Conservation (phyloP, 2,113 vertebrate genomes). For the Oreochromis spilurus region DNA sequence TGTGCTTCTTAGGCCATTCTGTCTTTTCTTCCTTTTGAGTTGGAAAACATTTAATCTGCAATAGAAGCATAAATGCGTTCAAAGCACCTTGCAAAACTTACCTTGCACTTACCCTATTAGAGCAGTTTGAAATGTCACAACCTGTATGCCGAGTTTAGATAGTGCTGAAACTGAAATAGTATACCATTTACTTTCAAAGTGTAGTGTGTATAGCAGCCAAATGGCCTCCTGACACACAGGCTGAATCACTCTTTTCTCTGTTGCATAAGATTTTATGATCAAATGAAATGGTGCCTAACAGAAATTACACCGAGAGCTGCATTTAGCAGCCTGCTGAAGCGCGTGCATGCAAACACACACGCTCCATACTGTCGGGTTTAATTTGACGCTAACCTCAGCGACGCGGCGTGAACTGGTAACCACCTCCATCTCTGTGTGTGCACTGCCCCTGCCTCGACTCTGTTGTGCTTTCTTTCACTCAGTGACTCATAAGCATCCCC, state of each 20-base stretch:
- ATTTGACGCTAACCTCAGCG: not conserved
- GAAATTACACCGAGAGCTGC: not conserved
- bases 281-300: not conserved
- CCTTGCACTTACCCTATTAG: not conserved
- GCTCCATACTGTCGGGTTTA: not conserved
- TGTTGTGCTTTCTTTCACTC: not conserved
- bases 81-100: not conserved
- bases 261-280: not conserved
- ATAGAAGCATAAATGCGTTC: not conserved
- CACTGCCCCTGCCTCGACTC: not conserved
- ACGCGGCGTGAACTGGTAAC: not conserved
- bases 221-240: not conserved
- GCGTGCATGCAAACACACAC: not conserved
- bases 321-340: not conserved
- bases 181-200: not conserved
- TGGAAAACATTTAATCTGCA: not conserved
- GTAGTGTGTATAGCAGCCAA: not conserved
- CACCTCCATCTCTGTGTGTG: not conserved
- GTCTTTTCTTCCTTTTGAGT: not conserved
- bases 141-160: not conserved
- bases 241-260: not conserved
- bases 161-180: not conserved
- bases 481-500: not conserved
- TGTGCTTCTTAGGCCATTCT: not conserved
- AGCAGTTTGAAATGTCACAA: not conserved